Percentiles rank a stretch among this genome's conserved stretches.
These are phyloP conservation scores for Emmelina monodactyla DNA, from an alignment of 2,888 invertebrate species.

Conservation along the genomic window DNA sequence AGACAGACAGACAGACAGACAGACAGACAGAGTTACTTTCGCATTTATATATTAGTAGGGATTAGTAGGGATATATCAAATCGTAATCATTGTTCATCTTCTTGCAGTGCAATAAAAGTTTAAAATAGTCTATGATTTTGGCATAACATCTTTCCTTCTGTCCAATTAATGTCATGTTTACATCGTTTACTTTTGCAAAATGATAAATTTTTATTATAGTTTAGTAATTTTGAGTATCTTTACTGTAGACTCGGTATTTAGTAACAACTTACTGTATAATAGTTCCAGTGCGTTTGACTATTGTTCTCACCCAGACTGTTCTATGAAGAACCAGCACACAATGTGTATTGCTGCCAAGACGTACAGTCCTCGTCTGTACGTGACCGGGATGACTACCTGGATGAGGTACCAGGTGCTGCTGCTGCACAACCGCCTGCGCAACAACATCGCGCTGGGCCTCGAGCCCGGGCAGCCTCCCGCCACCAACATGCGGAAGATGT, in stretches of 20 bases:
- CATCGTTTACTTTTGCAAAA: too few relatives aligned
- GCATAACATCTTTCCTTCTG: too few relatives aligned
- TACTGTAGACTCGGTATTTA: conserved; percentile 21
- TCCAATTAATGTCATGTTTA: too few relatives aligned
- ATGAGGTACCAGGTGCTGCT: conserved; percentile 50
- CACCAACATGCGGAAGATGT: conserved; percentile 58
- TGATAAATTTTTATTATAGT: too few relatives aligned
- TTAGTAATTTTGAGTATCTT: conserved; percentile 27
- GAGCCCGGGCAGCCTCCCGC: conserved; percentile 57
- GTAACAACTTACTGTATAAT: conserved; percentile 11
- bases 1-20: too few relatives aligned
- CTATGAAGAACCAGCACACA: conserved; percentile 47
- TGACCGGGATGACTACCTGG: conserved; percentile 54
- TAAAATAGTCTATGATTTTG: too few relatives aligned
- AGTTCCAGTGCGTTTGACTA: conserved; percentile 22
- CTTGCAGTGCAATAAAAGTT: too few relatives aligned
- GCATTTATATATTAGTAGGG: too few relatives aligned
- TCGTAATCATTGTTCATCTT: too few relatives aligned
- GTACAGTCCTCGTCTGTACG: conserved; percentile 41
- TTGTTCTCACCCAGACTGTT: conserved; percentile 50
- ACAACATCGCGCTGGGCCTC: conserved; percentile 53
- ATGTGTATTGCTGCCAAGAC: conserved; percentile 39
- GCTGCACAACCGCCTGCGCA: conserved; percentile 52
- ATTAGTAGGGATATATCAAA: too few relatives aligned
- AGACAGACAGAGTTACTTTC: too few relatives aligned